Evolutionary conservation across 2,888 invertebrate genomes (phyloP), one percentile per base, ranked within the genome.

Genomic region (Capitulum mitella): DNA sequence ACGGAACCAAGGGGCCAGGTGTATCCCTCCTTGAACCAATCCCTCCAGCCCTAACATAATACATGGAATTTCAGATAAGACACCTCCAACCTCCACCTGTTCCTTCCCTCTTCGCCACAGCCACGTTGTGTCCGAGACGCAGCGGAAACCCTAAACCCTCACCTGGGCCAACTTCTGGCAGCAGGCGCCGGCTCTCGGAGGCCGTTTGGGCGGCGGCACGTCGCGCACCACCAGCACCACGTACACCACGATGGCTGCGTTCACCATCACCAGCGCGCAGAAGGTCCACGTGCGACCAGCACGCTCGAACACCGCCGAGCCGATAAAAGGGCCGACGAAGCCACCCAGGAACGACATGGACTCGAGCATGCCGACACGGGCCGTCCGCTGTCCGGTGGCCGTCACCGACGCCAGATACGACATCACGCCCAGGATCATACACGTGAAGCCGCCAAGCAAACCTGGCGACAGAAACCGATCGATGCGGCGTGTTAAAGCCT

Each of bases 331-430:
- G 74, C 96, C 95, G 0, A 90, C 88, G 0, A 95, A 94, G 89
- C 94, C 92, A 0, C 95, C 92, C 79, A 91, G 90, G 82, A 95
- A 89, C 84, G 94, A 93, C 83, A 92, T 90, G 0, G 92, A 90
- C 84, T 96, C 95, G 79, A 95, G 85, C 78, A 96, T 90, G 0
- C 93, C 92, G 6, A 95, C 91, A 80, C 95, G 87, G 34, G 93
- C 84, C 0, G 95, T 95, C 80, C 95, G 88, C 29, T 77, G 61
- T 32, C 16, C 22, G 43, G 12, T 3, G 48, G n/a, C 32, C 43
- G 77, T 78, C 46, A 85, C 83, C 78, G 85, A 84, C 19, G 84
- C 82, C 0, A 86, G 82, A 80, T 85, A 86, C 80, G 83, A 82
- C 80, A 82, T 83, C 1, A 84, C 83, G 10, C 84, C 83, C 85